A percentile compares a stretch with the other conserved stretches of the same genome.
Evolutionary conservation across 2,888 invertebrate genomes (phyloP).

Genomic region (Chalcis sispes): DNA sequence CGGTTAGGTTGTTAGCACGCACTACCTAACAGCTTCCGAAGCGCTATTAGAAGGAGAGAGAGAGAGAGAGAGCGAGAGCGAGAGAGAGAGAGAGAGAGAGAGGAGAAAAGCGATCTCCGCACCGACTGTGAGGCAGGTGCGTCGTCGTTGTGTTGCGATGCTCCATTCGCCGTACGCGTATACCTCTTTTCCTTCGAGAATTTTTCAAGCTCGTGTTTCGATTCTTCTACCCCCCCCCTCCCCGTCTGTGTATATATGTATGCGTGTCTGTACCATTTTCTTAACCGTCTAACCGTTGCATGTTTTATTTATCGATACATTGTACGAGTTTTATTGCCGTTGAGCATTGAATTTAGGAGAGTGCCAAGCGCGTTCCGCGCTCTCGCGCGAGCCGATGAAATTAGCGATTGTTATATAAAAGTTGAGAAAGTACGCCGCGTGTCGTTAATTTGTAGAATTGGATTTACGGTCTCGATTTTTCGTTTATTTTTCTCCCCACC

Average conservation of each 20-base stretch:
- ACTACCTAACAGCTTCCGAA: no score
- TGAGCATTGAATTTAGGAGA: no score
- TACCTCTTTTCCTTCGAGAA: background rate
- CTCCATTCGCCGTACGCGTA: slow-evolving; percentile 1
- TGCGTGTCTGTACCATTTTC: slow-evolving; percentile 14
- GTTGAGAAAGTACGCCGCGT: background rate
- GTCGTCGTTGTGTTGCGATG: slow-evolving; percentile 31
- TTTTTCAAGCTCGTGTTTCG: slow-evolving; percentile 41
- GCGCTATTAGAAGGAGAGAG: no score
- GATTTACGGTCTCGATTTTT: no score
- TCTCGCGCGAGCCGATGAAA: background rate
- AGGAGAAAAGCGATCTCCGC: no score
- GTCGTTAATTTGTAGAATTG: background rate
- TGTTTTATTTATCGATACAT: slow-evolving; percentile 51
- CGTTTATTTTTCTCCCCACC: no score
- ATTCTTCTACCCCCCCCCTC: background rate
- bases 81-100: no score
- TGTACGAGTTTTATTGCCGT: slow-evolving; percentile 10
- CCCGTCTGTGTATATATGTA: background rate
- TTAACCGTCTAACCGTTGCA: slow-evolving; percentile 10
- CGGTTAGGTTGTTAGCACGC: no score
- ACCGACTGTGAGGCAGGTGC: slow-evolving; percentile 70
- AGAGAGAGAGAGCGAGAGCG: no score
- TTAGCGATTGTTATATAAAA: slow-evolving; percentile 28
- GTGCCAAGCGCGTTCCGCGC: no score